Percentiles rank a stretch among this genome's conserved stretches.
Evolutionary conservation across 2,888 invertebrate species (phyloP).

Genomic region (Conus canariensis): DNA sequence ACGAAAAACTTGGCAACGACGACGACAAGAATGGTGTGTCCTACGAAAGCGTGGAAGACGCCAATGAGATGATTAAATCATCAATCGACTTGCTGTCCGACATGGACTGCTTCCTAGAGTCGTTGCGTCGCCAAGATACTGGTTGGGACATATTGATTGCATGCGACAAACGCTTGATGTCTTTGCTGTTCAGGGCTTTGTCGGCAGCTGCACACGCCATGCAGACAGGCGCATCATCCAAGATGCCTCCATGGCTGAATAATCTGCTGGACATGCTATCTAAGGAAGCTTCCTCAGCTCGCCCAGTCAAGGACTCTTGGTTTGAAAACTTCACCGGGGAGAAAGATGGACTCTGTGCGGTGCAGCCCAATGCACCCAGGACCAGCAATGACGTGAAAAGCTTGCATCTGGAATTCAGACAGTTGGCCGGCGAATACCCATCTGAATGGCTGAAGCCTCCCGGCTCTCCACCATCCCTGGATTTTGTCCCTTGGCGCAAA

Average conservation of each 20-base stretch:
- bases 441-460: too few species aligned
- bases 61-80: background rate
- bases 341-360: too few species aligned
- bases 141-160: constrained; percentile 21
- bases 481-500: background rate
- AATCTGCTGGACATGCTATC: background rate
- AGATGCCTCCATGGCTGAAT: background rate
- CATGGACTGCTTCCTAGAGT: constrained; percentile 21
- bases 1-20: background rate
- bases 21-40: background rate
- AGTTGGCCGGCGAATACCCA: too few species aligned
- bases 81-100: too few species aligned
- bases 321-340: too few species aligned
- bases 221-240: background rate
- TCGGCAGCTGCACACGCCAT: background rate
- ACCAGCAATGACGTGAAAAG: background rate
- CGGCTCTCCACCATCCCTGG: background rate
- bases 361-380: too few species aligned
- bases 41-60: background rate
- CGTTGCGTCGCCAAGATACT: constrained; percentile 24
- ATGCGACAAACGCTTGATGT: constrained; percentile 4
- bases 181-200: background rate
- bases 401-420: too few species aligned
- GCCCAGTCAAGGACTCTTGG: too few species aligned
- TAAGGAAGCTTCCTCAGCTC: too few species aligned